Evolutionary conservation across 2,888 invertebrate genomes (phyloP), one percentile per base, ranked within the genome.

Genomic region (Unio pictorum): DNA sequence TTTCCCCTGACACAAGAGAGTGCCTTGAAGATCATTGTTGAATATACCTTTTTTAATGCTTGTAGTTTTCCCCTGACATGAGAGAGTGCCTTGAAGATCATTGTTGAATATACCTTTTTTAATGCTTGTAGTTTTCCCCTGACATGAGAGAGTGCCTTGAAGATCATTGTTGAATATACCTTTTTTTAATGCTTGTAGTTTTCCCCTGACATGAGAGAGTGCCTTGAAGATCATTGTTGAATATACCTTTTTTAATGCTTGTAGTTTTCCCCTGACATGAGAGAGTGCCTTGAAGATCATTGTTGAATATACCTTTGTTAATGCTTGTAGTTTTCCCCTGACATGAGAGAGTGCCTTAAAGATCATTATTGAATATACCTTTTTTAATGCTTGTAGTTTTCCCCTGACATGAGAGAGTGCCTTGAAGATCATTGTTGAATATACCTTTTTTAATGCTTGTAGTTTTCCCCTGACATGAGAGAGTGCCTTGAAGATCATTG

Each of bases 371-470:
- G 86, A 87, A 23, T 23, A 23, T 23, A 23, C 23, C 23, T 23
- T 23, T 23, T 20, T 23, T 1, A 63, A 34, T 26, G 57, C 54
- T 68, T 66, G 8, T 68, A 86, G 84, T 69, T 78, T 82, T 68
- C 80, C 85, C 15, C 76, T 91, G 76, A 84, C 80, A 15, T 80
- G 91, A 73, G 91, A 91, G 77, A 83, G 81, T 55, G 90, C 90
- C 4, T 69, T 91, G 65, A 80, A 88, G 65, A 73, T 84, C 11
- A 79, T 91, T 23, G 80, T 90, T 8, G 86, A 87, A 23, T 23
- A 23, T 23, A 23, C 23, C 23, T 23, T 23, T 23, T 20, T 23
- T 1, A 63, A 34, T 26, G 55, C 54, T 68, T 66, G 8, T 68
- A 86, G 84, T 69, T 78, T 82, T 68, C 80, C 85, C 15, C 76